A percentile compares a stretch with the other conserved stretches of the same genome.
phyloP scores from a whole-genome alignment of 2,888 invertebrate species.

The Nemotelus pantherinus region DNA sequence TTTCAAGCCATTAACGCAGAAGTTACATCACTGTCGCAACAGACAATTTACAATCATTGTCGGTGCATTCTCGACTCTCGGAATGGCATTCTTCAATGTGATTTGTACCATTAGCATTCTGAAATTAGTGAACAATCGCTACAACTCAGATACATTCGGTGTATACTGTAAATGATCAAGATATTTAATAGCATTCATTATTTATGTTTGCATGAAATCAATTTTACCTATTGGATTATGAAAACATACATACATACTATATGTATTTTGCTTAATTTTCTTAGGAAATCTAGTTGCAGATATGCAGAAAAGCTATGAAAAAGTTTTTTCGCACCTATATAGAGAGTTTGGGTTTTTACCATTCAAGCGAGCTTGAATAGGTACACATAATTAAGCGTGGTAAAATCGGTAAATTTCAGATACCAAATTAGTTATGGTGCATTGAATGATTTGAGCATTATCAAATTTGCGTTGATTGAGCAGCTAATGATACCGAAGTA shows the following conservation, averaged over 20 bases:
- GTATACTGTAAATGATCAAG: not conserved
- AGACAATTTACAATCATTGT: not conserved
- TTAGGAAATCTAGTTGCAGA: too few relatives aligned
- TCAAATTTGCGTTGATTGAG: too few relatives aligned
- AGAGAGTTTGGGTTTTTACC: too few relatives aligned
- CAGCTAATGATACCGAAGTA: too few relatives aligned
- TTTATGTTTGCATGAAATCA: not conserved
- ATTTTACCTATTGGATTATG: not conserved
- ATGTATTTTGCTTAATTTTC: too few relatives aligned
- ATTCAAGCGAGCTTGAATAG: too few relatives aligned
- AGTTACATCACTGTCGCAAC: conserved; percentile 34
- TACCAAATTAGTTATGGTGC: too few relatives aligned
- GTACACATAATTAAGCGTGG: too few relatives aligned
- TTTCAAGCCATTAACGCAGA: conserved; percentile 40
- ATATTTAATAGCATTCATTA: conserved; percentile 24
- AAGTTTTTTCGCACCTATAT: too few relatives aligned
- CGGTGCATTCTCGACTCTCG: conserved; percentile 19
- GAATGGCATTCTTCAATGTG: conserved; percentile 30
- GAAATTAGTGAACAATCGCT: conserved; percentile 37
- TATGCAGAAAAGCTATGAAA: too few relatives aligned
- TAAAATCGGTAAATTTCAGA: too few relatives aligned
- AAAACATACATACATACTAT: not conserved
- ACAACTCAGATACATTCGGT: not conserved
- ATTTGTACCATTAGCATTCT: conserved; percentile 39
- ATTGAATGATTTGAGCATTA: too few relatives aligned